Conservation (phyloP, 1,140 invertebrate species). For the Macrobrachium nipponense region DNA sequence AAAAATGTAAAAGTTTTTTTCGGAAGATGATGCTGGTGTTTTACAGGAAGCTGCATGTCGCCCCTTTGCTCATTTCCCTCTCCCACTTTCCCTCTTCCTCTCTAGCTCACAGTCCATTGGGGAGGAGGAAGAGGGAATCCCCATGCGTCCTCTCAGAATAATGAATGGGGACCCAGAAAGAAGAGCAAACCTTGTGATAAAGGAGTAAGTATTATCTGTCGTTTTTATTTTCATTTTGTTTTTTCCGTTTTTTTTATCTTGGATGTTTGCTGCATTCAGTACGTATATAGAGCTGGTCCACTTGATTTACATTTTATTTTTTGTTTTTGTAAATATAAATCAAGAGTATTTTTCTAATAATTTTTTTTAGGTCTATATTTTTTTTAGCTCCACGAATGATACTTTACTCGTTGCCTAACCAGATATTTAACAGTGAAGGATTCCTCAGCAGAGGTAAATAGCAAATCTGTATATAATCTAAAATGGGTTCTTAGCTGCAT, state of each 20-base stretch:
- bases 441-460: too few relatives aligned
- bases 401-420: too few relatives aligned
- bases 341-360: too few relatives aligned
- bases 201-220: constrained; percentile 58
- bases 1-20: too few relatives aligned
- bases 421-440: too few relatives aligned
- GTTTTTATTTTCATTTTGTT: background rate
- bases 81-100: constrained; percentile 29
- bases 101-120: constrained; percentile 55
- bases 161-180: constrained; percentile 59
- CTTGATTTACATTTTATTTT: background rate
- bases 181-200: constrained; percentile 56
- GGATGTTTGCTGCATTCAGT: background rate
- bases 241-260: background rate
- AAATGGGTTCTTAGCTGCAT: too few relatives aligned
- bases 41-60: constrained; percentile 34
- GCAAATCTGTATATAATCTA: too few relatives aligned
- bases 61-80: constrained; percentile 29
- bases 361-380: too few relatives aligned
- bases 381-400: too few relatives aligned
- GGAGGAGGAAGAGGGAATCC: constrained; percentile 61
- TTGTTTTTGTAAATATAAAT: too few relatives aligned
- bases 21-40: constrained; percentile 10
- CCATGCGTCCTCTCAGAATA: constrained; percentile 61
- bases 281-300: background rate